Conservation (phyloP, 2,888 invertebrate species). For the Eristalis arbustorum region DNA sequence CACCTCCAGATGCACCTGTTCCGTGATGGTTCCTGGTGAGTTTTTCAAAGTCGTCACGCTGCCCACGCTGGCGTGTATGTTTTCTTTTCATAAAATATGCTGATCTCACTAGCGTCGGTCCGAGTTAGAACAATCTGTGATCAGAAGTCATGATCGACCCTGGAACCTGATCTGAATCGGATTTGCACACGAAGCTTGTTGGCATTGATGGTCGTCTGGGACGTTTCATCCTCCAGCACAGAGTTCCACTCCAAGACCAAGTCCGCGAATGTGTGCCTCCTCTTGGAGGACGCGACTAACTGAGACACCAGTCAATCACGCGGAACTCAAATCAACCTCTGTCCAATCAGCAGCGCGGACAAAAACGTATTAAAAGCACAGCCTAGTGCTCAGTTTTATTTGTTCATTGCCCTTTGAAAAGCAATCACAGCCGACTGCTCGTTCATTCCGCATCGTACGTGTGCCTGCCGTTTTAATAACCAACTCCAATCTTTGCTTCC, state of each 20-base stretch:
- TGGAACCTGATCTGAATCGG: not conserved
- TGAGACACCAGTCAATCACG: no score
- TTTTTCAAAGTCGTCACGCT: conserved; percentile 17
- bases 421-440: not conserved
- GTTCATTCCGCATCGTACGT: not conserved
- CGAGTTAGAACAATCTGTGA: not conserved
- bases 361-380: not conserved
- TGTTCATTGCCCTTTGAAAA: not conserved
- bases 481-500: not conserved
- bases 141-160: not conserved
- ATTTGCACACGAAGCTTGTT: no score
- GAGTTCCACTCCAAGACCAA: no score
- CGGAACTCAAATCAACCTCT: no score
- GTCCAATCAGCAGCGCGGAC: no score
- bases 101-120: not conserved
- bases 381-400: not conserved
- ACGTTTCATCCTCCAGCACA: no score
- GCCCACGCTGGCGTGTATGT: not conserved
- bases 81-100: not conserved
- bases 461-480: not conserved
- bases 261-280: no score
- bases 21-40: conserved; percentile 24
- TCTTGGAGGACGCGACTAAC: no score
- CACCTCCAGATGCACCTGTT: not conserved
- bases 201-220: no score